Evolutionary conservation across 2,797 vertebrate genomes (phyloP), one percentile per base, ranked within the genome.

Genomic region (Sitta carolinensis): DNA sequence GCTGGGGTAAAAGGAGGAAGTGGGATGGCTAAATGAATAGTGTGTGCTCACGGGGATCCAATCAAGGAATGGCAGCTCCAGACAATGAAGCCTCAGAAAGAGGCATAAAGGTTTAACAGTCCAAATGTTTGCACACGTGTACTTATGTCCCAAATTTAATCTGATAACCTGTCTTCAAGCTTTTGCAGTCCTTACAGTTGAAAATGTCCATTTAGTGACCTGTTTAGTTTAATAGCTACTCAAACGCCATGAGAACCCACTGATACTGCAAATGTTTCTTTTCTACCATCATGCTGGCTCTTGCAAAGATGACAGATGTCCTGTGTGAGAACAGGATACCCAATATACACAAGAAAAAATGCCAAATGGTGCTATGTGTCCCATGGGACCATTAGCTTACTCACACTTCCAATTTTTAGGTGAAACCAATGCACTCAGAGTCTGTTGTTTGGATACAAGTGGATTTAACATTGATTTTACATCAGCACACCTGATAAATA

Each of bases 41-140:
- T 63, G 59, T 94, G 90, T 91, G 91, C 87, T 93, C 84, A 87
- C 4, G 22, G 89, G 93, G 96, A 95, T 91, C 95, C 93, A 92
- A 81, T 94, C 92, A 90, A 79, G 93, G 70, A 95, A 95, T 67
- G 66, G 88, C 93, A 96, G 92, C 59, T 62, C 89, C 79, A 88
- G 92, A 96, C 92, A 97, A 95, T 95, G 92, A 92, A 74, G 79
- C 84, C 94, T 97, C 87, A 97, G 93, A 95, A 74, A 51, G 74
- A 88, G 64, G 76, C 90, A 95, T 64, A 93, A 93, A 94, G 74
- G 76, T 93, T 95, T 86, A 95, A 94, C 34, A 96, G 93, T 90
- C 52, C 80, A 83, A 91, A 89, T 93, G 84, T 96, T 95, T 95
- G 89, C 74, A 96, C 96, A 96, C 50, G 48, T 94, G 93, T 86